Evolutionary conservation across 2,888 invertebrate species (phyloP).

Genomic region (Euzetes globulus): DNA sequence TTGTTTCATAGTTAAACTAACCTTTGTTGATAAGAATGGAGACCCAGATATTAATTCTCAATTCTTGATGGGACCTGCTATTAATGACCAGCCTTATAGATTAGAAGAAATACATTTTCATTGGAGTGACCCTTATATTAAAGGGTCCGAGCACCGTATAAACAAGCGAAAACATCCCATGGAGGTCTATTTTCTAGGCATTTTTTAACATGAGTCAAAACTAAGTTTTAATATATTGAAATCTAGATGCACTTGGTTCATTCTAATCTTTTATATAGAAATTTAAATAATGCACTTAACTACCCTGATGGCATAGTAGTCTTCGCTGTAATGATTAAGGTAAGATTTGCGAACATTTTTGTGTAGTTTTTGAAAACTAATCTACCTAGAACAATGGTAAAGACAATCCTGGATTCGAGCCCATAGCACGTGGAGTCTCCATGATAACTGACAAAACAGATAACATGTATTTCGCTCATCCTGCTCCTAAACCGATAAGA

Average conservation of each 20-base stretch:
- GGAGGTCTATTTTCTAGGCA: conserved; percentile 4
- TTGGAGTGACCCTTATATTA: conserved; percentile 21
- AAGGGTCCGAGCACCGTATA: conserved; percentile 28
- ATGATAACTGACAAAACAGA: too few relatives aligned
- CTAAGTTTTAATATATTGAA: too few relatives aligned
- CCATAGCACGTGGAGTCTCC: not conserved
- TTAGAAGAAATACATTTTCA: conserved; percentile 25
- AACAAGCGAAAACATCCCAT: not conserved
- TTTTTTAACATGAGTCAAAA: too few relatives aligned
- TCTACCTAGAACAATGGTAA: not conserved
- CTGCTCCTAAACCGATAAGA: too few relatives aligned
- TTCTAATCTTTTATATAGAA: conserved; percentile 15
- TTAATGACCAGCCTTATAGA: not conserved
- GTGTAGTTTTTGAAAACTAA: not conserved
- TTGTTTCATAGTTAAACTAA: too few relatives aligned
- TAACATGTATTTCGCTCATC: too few relatives aligned
- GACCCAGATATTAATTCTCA: too few relatives aligned
- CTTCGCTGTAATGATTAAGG: conserved; percentile 11
- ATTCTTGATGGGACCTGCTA: not conserved
- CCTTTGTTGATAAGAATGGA: too few relatives aligned
- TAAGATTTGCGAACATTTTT: too few relatives aligned
- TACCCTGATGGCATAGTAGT: conserved; percentile 19
- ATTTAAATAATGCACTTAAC: not conserved
- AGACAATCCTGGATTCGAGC: conserved; percentile 17
- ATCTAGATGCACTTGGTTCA: conserved; percentile 27